Conservation (phyloP, 2,888 invertebrate genomes). For the Steinernema scapterisci region DNA sequence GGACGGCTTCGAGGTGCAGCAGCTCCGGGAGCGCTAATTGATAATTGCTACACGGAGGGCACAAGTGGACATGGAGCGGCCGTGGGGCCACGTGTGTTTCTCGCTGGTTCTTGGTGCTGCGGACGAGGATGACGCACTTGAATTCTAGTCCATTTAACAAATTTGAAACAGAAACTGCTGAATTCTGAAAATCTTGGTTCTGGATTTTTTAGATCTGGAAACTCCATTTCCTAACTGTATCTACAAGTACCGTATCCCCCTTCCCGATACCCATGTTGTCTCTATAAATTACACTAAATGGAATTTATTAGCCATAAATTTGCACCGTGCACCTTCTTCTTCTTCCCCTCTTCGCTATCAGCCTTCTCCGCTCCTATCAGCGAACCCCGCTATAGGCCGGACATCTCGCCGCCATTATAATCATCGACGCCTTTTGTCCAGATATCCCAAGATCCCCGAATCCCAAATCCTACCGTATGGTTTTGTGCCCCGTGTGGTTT, state of each 20-base stretch:
- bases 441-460: not conserved
- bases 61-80: not conserved
- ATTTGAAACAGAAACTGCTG: too few species aligned
- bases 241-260: too few species aligned
- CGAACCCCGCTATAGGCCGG: not conserved
- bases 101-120: too few species aligned
- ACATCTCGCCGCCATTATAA: not conserved
- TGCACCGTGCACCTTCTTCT: constrained; percentile 2
- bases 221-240: too few species aligned
- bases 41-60: not conserved
- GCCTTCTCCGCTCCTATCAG: not conserved
- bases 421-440: not conserved
- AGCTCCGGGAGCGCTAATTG: constrained; percentile 14
- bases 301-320: constrained; percentile 19
- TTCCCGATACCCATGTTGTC: not conserved
- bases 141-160: too few species aligned
- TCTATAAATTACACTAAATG: not conserved
- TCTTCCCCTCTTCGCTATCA: not conserved
- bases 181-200: too few species aligned
- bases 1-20: constrained; percentile 7
- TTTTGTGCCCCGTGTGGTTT: not conserved
- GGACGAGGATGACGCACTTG: too few species aligned
- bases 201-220: too few species aligned
- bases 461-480: not conserved
- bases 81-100: too few species aligned